Conservation (phyloP, 2,113 vertebrate genomes). For the Callipepla californica region DNA sequence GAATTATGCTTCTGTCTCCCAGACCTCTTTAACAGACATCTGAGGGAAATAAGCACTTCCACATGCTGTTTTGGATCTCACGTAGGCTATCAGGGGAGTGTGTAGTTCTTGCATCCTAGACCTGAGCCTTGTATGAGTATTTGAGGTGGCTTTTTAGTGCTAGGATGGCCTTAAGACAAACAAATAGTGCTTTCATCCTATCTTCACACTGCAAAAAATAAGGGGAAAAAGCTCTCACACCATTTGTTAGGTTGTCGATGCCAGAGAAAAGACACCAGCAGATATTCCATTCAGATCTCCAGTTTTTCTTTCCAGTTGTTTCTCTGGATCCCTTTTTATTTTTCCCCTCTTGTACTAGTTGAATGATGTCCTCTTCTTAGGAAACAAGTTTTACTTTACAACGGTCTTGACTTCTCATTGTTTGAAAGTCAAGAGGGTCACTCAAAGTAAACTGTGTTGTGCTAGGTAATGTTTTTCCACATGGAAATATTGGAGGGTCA, state of each 20-base stretch:
- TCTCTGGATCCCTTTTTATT: background rate
- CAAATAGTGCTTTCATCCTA: background rate
- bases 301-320: slow-evolving; percentile 33
- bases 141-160: background rate
- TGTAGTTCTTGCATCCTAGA: background rate
- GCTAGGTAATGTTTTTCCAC: slow-evolving; percentile 22
- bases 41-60: background rate
- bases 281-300: background rate
- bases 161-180: background rate
- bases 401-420: slow-evolving; percentile 39
- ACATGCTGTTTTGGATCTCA: background rate
- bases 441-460: slow-evolving; percentile 50
- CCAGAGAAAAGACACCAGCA: slow-evolving; percentile 15
- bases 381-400: slow-evolving; percentile 21
- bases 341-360: background rate
- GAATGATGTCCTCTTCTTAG: background rate
- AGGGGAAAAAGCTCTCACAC: background rate
- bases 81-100: background rate
- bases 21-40: background rate
- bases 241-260: background rate
- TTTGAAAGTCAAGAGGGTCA: slow-evolving; percentile 59
- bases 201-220: background rate
- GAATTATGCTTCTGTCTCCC: background rate
- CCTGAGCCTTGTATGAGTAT: background rate
- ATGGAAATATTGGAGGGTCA: slow-evolving; percentile 26